A percentile compares a stretch with the other conserved stretches of the same genome.
Evolutionary conservation across 2,888 invertebrate genomes (phyloP).

Genomic region (Aphidius colemani): DNA sequence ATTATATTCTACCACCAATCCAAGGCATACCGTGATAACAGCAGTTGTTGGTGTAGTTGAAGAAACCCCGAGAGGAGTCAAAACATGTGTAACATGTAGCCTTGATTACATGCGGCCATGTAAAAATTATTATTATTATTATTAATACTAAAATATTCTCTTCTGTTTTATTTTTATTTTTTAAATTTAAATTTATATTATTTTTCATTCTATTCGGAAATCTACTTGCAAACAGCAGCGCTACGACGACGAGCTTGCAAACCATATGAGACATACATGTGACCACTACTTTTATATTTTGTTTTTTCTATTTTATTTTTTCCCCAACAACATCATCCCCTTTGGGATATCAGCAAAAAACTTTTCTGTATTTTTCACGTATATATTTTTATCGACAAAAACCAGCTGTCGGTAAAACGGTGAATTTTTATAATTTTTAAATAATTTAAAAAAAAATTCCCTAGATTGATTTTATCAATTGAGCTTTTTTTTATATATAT

Average conservation of each 20-base stretch:
- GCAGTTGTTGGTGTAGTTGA: conserved; percentile 37
- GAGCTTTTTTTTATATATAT: conserved; percentile 3
- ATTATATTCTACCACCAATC: conserved; percentile 26
- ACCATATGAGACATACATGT: conserved; percentile 17
- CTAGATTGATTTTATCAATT: conserved; percentile 18
- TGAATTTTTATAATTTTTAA: neutral
- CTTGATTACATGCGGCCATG: conserved; percentile 56
- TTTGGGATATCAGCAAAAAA: neutral
- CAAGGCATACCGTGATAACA: conserved; percentile 32
- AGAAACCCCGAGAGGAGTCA: conserved; percentile 41
- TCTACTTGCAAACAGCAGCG: conserved; percentile 2
- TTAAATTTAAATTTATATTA: neutral
- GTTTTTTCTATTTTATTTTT: neutral
- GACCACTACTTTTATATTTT: conserved; percentile 16
- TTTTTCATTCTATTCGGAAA: no score
- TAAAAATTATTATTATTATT: conserved; percentile 56
- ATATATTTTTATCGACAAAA: conserved; percentile 20
- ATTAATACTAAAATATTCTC: conserved; percentile 29
- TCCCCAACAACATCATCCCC: neutral
- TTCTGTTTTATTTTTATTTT: conserved; percentile 11
- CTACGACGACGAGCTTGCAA: conserved; percentile 15
- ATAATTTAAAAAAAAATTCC: conserved; percentile 7
- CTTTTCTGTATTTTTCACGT: conserved; percentile 6
- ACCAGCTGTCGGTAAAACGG: conserved; percentile 27
- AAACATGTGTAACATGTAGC: conserved; percentile 56